Evolutionary conservation across 2,797 vertebrate species (phyloP), one percentile per base, ranked within the genome.

Genomic region (Melanotaenia nigrans): DNA sequence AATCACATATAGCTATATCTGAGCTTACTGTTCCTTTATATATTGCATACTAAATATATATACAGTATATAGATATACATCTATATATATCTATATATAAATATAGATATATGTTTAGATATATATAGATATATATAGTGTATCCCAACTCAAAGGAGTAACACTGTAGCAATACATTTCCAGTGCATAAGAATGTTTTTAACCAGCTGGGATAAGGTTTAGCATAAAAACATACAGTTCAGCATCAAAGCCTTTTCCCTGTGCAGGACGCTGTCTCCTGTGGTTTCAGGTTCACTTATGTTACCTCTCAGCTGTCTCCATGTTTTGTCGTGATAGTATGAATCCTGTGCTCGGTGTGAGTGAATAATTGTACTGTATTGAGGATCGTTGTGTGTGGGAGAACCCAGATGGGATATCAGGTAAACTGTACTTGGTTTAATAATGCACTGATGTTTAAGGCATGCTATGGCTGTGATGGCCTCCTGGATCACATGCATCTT

Each of bases 141-240:
- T 71, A 79, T 61, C 38, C 3, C 68, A 68, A 82, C 85, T 90
- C 88, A 83, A 84, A 81, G 72, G 86, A 91, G 83, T 86, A 90
- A 92, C 89, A 91, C 91, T 93, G 90, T 94, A 93, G 93, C 93
- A 94, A 93, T 93, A 94, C 90, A 90, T 92, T 92, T 91, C 83
- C 81, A 84, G 82, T 87, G 83, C 90, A 67, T 74, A 73, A 79
- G 91, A 94, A 94, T 92, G 90, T 93, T 93, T 90, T 87, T 85
- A 89, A 88, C 79, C 82, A 74, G 66, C 77, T 83, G 80, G 82
- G 89, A 83, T 61, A 82, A 79, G 73, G 76, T 83, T 87, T 82
- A 79, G 81, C 77, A 73, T 77, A 76, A 78, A 81, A 77, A 72
- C 40, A 71, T 84, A 74, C 84, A 75, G 83, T 84, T 84, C n/a